Evolutionary conservation across 2,113 vertebrate species (phyloP), one percentile per base, ranked within the genome.

Genomic region (Chaetodon auriga): DNA sequence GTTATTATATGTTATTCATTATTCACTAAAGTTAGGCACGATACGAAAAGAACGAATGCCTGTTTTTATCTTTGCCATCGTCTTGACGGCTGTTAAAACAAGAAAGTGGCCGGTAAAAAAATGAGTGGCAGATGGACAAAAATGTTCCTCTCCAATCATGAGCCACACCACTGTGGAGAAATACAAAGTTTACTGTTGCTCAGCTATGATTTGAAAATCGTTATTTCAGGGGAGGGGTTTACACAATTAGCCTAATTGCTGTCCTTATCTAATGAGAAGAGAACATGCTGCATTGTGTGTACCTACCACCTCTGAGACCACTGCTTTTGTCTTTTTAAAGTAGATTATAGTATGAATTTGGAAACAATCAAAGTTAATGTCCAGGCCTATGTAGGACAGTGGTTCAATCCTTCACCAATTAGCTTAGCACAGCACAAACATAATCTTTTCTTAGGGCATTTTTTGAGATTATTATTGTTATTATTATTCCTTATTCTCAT

Each of bases 351-450:
- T 48, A 35, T 54, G 75, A 74, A 76, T 84, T 66, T 82, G 77
- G 75, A 86, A 86, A 83, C 77, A 87, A 78, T 84, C 71, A 21
- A 54, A 62, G 76, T 78, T 46, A 69, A 53, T 68, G 60, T 19
- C 53, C 43, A n/a, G 79, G 38, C 71, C 63, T 87, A 89, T 90
- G 71, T 90, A 72, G 84, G 82, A 90, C 86, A 84, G 66, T 8
- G 60, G 55, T 81, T 79, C 74, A 70, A 76, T 73, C 74, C 71
- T 88, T 86, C n/a, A 46, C 79, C 62, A 93, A 91, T 93, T 90
- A 92, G 51, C 70, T 72, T 23, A 78, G 75, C 70, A 75, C 76
- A 80, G 86, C 78, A 63, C 61, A 88, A 49, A 80, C 86, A 86
- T 89, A 46, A 75, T 81, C 66, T 80, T 76, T 81, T 85, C 88